Base-by-base conservation (phyloP, 2,113 vertebrate species). In the Salvelinus alpinus region DNA sequence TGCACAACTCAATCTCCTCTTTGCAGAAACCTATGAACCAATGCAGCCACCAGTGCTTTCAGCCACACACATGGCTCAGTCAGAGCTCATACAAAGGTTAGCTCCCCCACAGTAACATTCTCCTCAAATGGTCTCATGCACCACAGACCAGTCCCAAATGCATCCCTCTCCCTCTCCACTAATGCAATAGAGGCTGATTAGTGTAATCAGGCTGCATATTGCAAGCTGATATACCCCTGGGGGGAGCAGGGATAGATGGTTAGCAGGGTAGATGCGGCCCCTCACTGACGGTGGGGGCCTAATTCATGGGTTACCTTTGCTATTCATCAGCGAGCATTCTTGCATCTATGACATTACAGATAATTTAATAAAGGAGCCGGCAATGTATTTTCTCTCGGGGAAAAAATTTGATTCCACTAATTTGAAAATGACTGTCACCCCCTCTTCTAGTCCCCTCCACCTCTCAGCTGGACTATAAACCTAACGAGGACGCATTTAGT, bases 401-500 rank as follows among this genome's bases (percentile, higher is more conserved):
- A 7, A 78, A 38, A 78, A 86, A 31, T 12, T 83, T 69, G 83
- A 87, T 83, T 78, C 57, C 4, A 12, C 82, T 88, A 78, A 81
- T 76, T 34, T 38, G 73, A 71, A 76, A 79, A 76, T 76, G 71
- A 72, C 60, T 68, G 70, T 62, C 47, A 6, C 31, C 77, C 65
- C 64, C 64, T 38, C 38, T 9, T 44, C 38, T 44, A 44, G 38
- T 34, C 60, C 72, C 70, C 73, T 25, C 79, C 72, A 44, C 44
- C 68, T 77, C 68, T 77, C 71, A 79, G 66, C 67, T 70, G 67
- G 69, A 18, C 27, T 65, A 60, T 62, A 67, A 72, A 71, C 64
- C 27, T 31, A 70, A 34, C 60, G 62, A 31, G 47, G 6, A 14
- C 4, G 8, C 27, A 71, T 60, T 20, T 6, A 66, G 25, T 6